Percentiles rank a stretch among this genome's conserved stretches.
phyloP scores from a whole-genome alignment of 2,113 vertebrate genomes.

The Silurus asotus region DNA sequence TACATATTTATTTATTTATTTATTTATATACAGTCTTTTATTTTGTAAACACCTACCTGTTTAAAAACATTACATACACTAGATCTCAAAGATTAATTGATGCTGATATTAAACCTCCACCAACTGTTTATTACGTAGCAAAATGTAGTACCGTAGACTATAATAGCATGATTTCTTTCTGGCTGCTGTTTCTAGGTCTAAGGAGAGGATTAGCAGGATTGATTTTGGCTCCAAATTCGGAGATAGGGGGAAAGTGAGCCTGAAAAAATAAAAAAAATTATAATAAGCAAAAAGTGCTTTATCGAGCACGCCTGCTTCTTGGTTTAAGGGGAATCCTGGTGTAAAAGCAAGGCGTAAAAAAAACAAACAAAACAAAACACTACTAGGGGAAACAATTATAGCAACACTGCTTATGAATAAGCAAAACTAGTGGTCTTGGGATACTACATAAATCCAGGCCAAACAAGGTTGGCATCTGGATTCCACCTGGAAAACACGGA shows the following conservation, averaged over 20 bases:
- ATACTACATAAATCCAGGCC: neutral
- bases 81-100: conserved; percentile 23
- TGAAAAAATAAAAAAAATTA: too few relatives aligned
- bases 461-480: neutral
- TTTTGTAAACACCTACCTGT: conserved; percentile 78
- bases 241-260: neutral
- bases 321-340: neutral
- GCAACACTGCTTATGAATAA: conserved; percentile 3
- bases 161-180: neutral
- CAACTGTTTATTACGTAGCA: conserved; percentile 27
- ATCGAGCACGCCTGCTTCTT: neutral
- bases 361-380: neutral
- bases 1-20: conserved; percentile 18
- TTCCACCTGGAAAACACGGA: neutral
- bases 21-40: conserved; percentile 74
- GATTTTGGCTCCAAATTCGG: neutral
- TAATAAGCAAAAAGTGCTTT: neutral
- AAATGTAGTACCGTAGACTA: conserved; percentile 47
- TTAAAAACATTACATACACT: conserved; percentile 75
- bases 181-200: neutral
- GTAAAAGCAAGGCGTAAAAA: conserved; percentile 1
- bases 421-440: neutral
- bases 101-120: conserved; percentile 31
- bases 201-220: neutral
- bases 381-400: too few relatives aligned